Evolutionary conservation across 2,797 vertebrate genomes (phyloP).

Genomic region (Cryptoblepharus egeriae): DNA sequence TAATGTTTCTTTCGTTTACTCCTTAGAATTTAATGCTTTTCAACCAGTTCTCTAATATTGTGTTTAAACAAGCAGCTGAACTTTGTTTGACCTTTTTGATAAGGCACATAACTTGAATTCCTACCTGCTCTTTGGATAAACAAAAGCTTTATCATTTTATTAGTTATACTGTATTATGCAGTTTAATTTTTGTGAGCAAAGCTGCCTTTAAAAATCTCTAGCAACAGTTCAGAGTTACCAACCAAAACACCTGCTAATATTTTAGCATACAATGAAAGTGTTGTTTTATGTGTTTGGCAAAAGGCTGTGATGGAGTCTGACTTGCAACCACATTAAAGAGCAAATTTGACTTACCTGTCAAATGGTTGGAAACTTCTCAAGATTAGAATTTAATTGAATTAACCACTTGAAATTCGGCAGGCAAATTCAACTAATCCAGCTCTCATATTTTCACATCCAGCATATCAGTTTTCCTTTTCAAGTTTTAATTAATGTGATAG

Average conservation of each 20-base stretch:
- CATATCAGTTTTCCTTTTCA: conserved; percentile 24
- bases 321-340: background rate
- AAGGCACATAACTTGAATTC: conserved; percentile 72
- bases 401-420: conserved; percentile 33
- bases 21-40: conserved; percentile 33
- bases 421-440: conserved; percentile 17
- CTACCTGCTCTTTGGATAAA: conserved; percentile 56
- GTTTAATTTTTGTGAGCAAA: conserved; percentile 30
- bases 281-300: conserved; percentile 33
- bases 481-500: conserved; percentile 36
- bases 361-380: background rate
- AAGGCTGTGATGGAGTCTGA: conserved; percentile 14
- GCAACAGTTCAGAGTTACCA: conserved; percentile 51
- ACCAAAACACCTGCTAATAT: conserved; percentile 8
- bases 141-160: conserved; percentile 38
- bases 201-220: conserved; percentile 35
- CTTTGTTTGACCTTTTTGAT: conserved; percentile 66
- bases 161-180: conserved; percentile 41
- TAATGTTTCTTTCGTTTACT: conserved; percentile 50
- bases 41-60: conserved; percentile 5
- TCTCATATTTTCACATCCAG: background rate
- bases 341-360: accelerated
- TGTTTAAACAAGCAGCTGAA: conserved; percentile 69
- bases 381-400: background rate
- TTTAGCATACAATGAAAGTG: conserved; percentile 26